Evolutionary conservation across 1,140 invertebrate genomes (phyloP).

Genomic region (Trinorchestia longiramus): DNA sequence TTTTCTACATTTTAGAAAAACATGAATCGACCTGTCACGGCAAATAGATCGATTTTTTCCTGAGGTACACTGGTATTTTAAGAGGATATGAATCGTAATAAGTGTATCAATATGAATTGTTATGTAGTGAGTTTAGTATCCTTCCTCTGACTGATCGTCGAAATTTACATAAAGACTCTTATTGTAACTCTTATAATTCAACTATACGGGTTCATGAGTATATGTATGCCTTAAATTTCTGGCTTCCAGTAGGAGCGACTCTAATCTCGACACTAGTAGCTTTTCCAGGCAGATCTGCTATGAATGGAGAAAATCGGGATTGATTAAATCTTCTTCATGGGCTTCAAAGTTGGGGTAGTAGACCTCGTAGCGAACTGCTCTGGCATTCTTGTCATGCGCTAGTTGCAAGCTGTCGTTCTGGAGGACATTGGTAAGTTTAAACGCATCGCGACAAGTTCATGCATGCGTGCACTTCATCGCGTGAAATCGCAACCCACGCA

Average conservation of each 20-base stretch:
- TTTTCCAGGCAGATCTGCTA: neutral
- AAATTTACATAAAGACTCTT: neutral
- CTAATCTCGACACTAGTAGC: neutral
- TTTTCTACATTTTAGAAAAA: too few species aligned
- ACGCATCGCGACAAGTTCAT: neutral
- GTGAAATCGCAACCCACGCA: neutral
- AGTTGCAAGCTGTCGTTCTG: neutral
- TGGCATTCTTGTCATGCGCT: neutral
- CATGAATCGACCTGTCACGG: too few species aligned
- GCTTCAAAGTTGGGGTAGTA: neutral
- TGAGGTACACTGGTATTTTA: too few species aligned
- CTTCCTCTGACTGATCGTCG: neutral
- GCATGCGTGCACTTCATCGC: neutral
- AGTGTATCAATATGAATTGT: too few species aligned
- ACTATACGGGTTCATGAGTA: too few species aligned
- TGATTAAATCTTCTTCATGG: neutral
- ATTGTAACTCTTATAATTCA: neutral
- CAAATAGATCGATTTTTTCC: too few species aligned
- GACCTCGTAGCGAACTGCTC: neutral
- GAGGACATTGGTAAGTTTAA: neutral
- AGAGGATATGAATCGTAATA: too few species aligned
- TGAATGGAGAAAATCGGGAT: neutral
- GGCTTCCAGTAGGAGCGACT: neutral
- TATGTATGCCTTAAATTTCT: neutral
- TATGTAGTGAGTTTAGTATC: too few species aligned